These are phyloP conservation scores for Sternotherus odoratus DNA, from an alignment of 2,797 vertebrate genomes.

Conservation along the genomic window DNA sequence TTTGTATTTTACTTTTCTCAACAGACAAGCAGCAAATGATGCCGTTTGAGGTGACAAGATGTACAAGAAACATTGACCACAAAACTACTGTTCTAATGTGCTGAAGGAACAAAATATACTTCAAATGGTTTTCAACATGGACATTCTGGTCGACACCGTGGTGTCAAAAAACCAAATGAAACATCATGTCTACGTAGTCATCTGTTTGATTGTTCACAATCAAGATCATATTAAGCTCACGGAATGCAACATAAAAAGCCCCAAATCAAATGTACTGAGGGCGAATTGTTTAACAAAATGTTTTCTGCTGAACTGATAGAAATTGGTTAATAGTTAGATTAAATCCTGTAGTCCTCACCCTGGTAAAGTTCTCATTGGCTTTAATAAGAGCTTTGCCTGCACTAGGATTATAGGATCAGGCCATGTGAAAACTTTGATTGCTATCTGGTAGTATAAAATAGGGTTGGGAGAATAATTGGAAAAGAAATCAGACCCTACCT, in stretches of 20 bases:
- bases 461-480: neutral
- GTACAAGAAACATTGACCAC: neutral
- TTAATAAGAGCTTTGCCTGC: constrained; percentile 33
- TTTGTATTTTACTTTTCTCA: constrained; percentile 1
- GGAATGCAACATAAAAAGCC: neutral
- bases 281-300: neutral
- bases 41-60: constrained; percentile 11
- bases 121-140: neutral
- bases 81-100: neutral
- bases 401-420: constrained; percentile 33
- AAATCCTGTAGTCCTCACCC: neutral
- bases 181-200: neutral
- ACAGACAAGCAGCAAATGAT: neutral
- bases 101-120: neutral
- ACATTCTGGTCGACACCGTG: neutral
- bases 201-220: neutral
- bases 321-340: constrained; percentile 15
- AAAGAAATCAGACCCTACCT: constrained; percentile 22
- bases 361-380: constrained; percentile 17
- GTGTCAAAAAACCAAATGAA: neutral
- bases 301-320: neutral
- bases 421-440: neutral
- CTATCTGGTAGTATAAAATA: neutral
- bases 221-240: neutral
- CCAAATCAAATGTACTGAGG: neutral